These are phyloP conservation scores for Ianthella basta DNA, from an alignment of 37 sponge, comb jelly and placozoan genomes.

Conservation along the genomic window DNA sequence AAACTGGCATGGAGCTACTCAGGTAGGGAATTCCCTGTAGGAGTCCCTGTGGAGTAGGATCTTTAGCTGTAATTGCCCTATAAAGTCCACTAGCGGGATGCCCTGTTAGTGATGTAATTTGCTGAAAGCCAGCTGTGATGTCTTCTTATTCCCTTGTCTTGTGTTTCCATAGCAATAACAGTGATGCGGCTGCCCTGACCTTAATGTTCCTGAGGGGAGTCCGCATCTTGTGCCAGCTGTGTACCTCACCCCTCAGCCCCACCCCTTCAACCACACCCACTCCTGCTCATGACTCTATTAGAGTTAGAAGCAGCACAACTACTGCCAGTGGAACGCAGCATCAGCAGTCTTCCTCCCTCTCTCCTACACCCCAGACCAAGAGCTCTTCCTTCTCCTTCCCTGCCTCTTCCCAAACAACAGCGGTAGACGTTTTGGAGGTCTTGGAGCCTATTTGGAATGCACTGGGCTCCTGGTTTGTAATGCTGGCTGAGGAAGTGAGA, in stretches of 20 bases:
- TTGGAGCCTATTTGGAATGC: slow-evolving; percentile 81
- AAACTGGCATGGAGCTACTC: slow-evolving; percentile 64
- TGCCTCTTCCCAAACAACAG: too few relatives aligned
- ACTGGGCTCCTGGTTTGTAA: slow-evolving; percentile 80
- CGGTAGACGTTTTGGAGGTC: slow-evolving; percentile 34
- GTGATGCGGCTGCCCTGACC: slow-evolving; percentile 63
- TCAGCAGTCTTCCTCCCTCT: slow-evolving; percentile 30
- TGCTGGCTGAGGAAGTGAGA: slow-evolving; percentile 69
- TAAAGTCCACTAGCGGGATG: neutral
- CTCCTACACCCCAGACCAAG: slow-evolving; percentile 12
- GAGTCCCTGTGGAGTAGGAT: neutral
- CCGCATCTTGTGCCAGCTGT: slow-evolving; percentile 56
- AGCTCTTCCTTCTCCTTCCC: neutral
- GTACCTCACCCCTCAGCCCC: neutral
- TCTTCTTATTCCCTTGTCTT: neutral
- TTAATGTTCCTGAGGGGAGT: slow-evolving; percentile 70
- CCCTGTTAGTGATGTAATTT: neutral
- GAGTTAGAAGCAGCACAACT: slow-evolving; percentile 29
- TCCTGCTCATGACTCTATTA: neutral
- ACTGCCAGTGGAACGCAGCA: neutral
- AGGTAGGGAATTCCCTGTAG: slow-evolving; percentile 46
- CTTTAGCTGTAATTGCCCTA: neutral
- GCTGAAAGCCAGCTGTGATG: neutral
- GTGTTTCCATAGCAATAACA: slow-evolving; percentile 44
- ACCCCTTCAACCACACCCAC: neutral